Conservation (phyloP, 2,888 invertebrate species). For the Melanargia galathea region DNA sequence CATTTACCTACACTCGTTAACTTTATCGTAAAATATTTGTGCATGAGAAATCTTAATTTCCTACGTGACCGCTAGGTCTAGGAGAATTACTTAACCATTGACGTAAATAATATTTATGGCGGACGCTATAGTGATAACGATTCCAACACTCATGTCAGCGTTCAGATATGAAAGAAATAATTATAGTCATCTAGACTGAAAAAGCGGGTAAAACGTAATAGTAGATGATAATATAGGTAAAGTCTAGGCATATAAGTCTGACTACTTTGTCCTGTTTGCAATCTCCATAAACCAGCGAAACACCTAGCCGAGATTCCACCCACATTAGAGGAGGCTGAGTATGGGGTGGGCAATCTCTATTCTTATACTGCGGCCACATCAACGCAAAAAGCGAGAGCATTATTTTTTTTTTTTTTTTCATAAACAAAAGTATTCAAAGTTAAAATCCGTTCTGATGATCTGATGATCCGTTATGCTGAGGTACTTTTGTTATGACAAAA, state of each 20-base stretch:
- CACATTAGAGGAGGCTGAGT: constrained; percentile 43
- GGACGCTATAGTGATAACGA: neutral
- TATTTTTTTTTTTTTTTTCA: neutral
- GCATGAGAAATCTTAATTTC: too few species aligned
- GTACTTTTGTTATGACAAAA: neutral
- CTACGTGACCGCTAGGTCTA: too few species aligned
- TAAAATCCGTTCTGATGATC: neutral
- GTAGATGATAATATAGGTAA: constrained; percentile 20
- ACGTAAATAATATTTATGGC: neutral
- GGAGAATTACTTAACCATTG: too few species aligned
- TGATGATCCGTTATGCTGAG: neutral
- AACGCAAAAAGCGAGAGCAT: neutral
- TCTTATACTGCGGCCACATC: constrained; percentile 22
- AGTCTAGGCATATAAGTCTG: constrained; percentile 71
- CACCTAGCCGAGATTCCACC: constrained; percentile 69
- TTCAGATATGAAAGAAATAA: neutral
- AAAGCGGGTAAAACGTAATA: neutral
- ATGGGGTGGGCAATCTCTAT: constrained; percentile 40
- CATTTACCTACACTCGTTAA: too few species aligned
- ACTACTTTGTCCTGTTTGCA: constrained; percentile 79
- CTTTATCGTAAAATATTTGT: too few species aligned
- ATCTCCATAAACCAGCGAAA: constrained; percentile 81
- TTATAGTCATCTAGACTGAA: neutral
- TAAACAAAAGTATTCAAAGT: neutral
- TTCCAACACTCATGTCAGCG: neutral